phyloP scores from a whole-genome alignment of 2,888 invertebrate species.

The Hemistola chrysoprasaria region DNA sequence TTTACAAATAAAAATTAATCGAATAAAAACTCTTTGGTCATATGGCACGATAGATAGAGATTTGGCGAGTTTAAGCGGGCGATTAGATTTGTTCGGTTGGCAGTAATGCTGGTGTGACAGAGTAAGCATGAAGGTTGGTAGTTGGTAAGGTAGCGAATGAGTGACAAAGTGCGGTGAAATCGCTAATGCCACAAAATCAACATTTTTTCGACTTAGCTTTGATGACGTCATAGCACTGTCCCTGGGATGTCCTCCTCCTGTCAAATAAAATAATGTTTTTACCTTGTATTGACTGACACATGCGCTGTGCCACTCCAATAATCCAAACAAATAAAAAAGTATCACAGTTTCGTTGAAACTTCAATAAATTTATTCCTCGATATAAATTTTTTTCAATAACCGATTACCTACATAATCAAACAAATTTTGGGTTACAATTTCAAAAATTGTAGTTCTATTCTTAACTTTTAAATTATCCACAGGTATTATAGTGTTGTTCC shows the following conservation, averaged over 20 bases:
- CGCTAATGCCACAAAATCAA: slow-evolving; percentile 70
- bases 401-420: too few species aligned
- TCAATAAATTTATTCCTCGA: neutral
- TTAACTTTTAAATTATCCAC: too few species aligned
- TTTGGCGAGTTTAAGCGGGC: slow-evolving; percentile 48
- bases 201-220: slow-evolving; percentile 75
- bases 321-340: slow-evolving; percentile 15
- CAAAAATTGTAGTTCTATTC: too few species aligned
- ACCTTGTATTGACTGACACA: slow-evolving; percentile 13
- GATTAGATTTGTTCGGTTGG: slow-evolving; percentile 40
- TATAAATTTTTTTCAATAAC: neutral
- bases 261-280: slow-evolving; percentile 22
- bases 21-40: slow-evolving; percentile 51
- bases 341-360: neutral
- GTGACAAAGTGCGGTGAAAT: slow-evolving; percentile 60
- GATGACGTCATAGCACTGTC: slow-evolving; percentile 69
- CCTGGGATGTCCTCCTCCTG: slow-evolving; percentile 79
- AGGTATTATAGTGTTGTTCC: too few species aligned
- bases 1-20: slow-evolving; percentile 51
- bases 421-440: too few species aligned
- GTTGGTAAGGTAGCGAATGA: slow-evolving; percentile 74
- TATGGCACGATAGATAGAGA: slow-evolving; percentile 29
- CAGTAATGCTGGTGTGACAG: slow-evolving; percentile 40
- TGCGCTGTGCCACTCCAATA: too few species aligned
- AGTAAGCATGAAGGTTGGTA: slow-evolving; percentile 55